Percentiles rank a stretch among this genome's conserved stretches.
Evolutionary conservation across 2,797 vertebrate genomes (phyloP).

Genomic region (Phyllotis vaccarum): DNA sequence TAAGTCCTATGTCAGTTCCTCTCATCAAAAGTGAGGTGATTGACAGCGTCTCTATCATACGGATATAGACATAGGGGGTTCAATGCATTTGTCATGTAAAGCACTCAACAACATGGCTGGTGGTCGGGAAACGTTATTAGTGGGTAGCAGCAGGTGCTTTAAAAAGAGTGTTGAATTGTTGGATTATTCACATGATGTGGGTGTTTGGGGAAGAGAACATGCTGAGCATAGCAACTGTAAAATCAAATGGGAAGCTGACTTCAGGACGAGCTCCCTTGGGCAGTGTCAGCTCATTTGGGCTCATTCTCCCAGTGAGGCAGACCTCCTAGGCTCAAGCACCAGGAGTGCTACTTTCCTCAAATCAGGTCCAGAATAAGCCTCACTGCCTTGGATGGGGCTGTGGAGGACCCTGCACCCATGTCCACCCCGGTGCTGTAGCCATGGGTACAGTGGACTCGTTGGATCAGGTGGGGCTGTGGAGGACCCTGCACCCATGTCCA

Average conservation of each 20-base stretch:
- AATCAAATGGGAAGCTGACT: neutral
- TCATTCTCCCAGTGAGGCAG: neutral
- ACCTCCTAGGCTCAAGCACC: neutral
- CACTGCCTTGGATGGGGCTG: neutral
- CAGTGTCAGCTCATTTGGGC: neutral
- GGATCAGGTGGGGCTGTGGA: neutral
- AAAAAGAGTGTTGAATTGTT: neutral
- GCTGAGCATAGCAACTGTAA: neutral
- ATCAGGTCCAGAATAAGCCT: neutral
- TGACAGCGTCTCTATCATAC: neutral
- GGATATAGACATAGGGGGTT: neutral
- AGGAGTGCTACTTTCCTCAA: neutral
- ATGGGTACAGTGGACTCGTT: too few relatives aligned
- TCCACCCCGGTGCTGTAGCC: neutral
- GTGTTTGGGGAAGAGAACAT: neutral
- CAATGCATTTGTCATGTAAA: neutral
- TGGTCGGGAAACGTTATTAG: neutral
- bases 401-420: rapidly evolving
- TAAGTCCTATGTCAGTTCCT: neutral
- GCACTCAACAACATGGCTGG: neutral
- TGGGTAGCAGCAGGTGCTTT: neutral
- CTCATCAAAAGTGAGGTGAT: neutral
- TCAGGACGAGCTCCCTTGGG: neutral
- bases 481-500: too few relatives aligned
- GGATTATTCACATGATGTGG: neutral